Base-by-base conservation (phyloP, 2,797 vertebrate genomes). In the Anabacerthia variegaticeps region DNA sequence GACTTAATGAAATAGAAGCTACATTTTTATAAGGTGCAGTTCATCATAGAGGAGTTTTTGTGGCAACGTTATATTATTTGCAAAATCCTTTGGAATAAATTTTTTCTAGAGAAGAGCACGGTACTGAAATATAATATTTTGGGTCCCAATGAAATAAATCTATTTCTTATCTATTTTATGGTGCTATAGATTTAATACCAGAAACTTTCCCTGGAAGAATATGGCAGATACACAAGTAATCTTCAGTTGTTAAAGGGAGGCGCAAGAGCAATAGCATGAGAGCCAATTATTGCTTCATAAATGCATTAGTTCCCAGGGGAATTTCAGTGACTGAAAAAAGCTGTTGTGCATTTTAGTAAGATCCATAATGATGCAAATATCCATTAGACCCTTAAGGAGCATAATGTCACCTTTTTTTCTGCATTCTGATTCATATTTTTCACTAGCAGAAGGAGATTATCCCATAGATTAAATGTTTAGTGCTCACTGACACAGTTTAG, bases 251-350 rank as follows among this genome's bases (percentile, higher is more conserved):
- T 91, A 58, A 90, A 81, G 59, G 28, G 18, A 21, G 66, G n/a
- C 32, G 39, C 28, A 58, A 32, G 14, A 63, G 49, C 30, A 61
- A 28, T 15, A 63, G 52, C 0, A 0, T 66, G 23, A 86, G 18
- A 95, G 44, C 18, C 62, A 75, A 55, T 93, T 86, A 76, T 68
- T 91, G 28, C 39, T 63, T 44, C 66, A 56, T 66, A 67, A 85
- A 86, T 92, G 68, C 88, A 39, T 56, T 44, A 34, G 51, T 80
- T 93, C 37, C 22, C 22, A 43, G 34, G 61, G 36, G 44, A 89
- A 84, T 95, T 88, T 71, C 41, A 36, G 75, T 46, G 59, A 85
- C 73, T 86, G 85, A 52, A 67, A 92, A 94, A 94, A 88, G 49
- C 67, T 79, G 34, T 78, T 65, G 51, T 54, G 30, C 49, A 73